Base-by-base conservation (phyloP, 2,888 invertebrate genomes). In the Catotricha subobsoleta region DNA sequence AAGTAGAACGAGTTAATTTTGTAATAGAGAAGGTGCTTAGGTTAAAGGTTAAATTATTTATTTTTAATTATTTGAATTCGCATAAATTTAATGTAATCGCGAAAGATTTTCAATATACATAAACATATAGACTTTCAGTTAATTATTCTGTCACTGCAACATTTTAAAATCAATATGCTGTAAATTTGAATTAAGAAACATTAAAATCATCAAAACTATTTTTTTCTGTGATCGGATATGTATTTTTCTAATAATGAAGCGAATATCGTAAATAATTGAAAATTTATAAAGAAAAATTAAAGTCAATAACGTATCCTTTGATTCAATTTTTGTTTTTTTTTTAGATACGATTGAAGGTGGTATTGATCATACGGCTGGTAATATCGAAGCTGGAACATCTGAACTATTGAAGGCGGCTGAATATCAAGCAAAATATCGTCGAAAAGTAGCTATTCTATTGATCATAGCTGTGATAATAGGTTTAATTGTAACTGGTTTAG, bases 341-440 rank as follows among this genome's bases (percentile, higher is more conserved):
- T 18, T 62, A 90, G 90, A 84, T 59, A 73, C 79, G 6, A 84
- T 90, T 49, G 87, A 87, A 58, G 76, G 72, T 51, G 77, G 76
- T 62, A 77, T 90, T 52, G 84, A 86, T 53, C 69, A 71, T 44
- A 75, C 80, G 2, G 71, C 74, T 40, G 71, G 71, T 3, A 71
- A 80, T 50, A 82, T 90, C 4, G 86, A 86, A 56, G 63, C 73
- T n/a, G 91, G 84, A 0, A 70, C 72, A 6, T 73, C 75, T 46
- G 78, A 90, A 52, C 60, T 91, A 31, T 67, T 74, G n/a, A 86
- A 86, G 58, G 90, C 88, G 15, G 74, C 78, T 25, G 69, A 73
- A 49, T 77, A 84, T 64, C 81, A 84, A 62, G 77, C 77, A 58
- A 72, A 69, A 55, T 79, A 77, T 58, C 70, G 84, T 43, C 72